Evolutionary conservation across 2,888 invertebrate species (phyloP), one percentile per base, ranked within the genome.

Genomic region (Drosophila meridiana): DNA sequence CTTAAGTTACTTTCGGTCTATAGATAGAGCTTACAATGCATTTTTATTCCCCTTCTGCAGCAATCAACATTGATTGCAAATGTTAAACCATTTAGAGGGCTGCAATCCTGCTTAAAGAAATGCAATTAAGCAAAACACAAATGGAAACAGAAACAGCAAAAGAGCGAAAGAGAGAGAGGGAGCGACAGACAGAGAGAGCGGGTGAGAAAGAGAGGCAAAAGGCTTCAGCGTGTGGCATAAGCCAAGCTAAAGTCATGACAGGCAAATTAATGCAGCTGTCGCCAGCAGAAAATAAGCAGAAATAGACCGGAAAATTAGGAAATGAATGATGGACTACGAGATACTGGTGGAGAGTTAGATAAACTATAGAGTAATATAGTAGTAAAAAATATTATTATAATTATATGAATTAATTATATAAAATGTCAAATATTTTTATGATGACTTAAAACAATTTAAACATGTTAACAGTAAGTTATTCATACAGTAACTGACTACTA

Each of bases 211-310:
- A n/a, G 42, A 45, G 34, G 62, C 68, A 48, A 58, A 60, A 52
- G 42, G 62, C 59, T 59, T 50, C 43, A 45, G 32, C 14, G 45
- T 72, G 65, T 65, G 73, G 68, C 78, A 76, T 69, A 73, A 78
- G 48, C 72, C 72, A 62, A 50, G 71, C 63, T 67, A 73, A 68
- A 78, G 61, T 78, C 78, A 78, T 69, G 78, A 79, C 78, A 79
- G 61, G 66, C 78, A 73, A 81, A 79, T 81, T 73, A 81, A 79
- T 78, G 81, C 78, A 78, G 73, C 81, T 78, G 78, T 78, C 78
- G 68, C 55, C 34, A 59, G 57, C 77, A 78, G 65, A 34, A 60
- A 32, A 43, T 11, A 28, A 45, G 45, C 26, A 65, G 42, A 8
- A 30, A 34, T 43, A 42, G 40, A 32, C 36, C 32, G 26, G n/a